Evolutionary conservation across 2,113 vertebrate species (phyloP), one percentile per base, ranked within the genome.

Genomic region (Parotia lawesii): DNA sequence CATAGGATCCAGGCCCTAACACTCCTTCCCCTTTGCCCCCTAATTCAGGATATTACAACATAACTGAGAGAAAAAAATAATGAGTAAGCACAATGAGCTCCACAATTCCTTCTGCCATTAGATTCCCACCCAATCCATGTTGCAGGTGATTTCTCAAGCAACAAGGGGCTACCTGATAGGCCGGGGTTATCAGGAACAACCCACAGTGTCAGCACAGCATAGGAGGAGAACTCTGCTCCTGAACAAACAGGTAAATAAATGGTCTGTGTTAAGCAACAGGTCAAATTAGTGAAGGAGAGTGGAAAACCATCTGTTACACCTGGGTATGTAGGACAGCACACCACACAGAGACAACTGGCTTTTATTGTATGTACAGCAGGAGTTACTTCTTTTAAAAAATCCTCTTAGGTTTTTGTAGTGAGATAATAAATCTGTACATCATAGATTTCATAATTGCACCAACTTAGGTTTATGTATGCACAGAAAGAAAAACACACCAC

Each of bases 381-480:
- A 90, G 71, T 78, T 90, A 69, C 21, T n/a, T 96, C 93, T 96
- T 96, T 87, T n/a, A 91, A 94, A 94, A 89, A 96, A 89, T 92
- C 50, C 60, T 90, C 40, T 11, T 51, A 17, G 15, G 40, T 54
- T 56, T 94, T 33, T 75, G 70, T 67, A 82, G 83, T 84, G 88
- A 40, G 87, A 74, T 50, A 75, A 75, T 74, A 93, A 86, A 74
- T 80, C 87, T 90, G 84, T 89, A 76, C 64, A 74, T 57, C 61
- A 24, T 28, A 38, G 72, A 74, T 74, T 60, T 74, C 42, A 56
- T 57, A 40, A 44, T 11, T 37, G 56, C 57, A 54, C 58, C 20
- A 61, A 73, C 51, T 66, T 51, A 69, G 58, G 86, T 37, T 69
- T 57, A 69, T 69, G 61, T 24, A 92, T 6, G 31, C 53, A 48